Conservation (phyloP, 2,888 invertebrate genomes). For the Globia sparganii region DNA sequence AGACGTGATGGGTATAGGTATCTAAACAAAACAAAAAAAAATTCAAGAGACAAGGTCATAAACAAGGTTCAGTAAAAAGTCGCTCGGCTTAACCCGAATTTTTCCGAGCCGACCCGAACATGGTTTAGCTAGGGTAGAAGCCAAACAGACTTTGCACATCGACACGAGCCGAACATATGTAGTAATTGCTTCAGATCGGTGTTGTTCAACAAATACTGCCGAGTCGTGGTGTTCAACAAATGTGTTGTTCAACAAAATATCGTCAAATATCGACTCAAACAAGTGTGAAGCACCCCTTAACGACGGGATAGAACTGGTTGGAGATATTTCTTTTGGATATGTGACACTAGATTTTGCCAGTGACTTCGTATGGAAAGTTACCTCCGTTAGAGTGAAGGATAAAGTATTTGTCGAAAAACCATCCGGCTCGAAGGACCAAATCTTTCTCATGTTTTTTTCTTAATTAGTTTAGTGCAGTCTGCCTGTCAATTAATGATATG, state of each 20-base stretch:
- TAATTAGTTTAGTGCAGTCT: neutral
- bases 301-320: constrained; percentile 14
- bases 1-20: neutral
- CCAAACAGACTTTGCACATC: neutral
- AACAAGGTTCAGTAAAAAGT: no score
- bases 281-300: neutral
- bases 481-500: neutral
- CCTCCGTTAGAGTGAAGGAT: neutral
- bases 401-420: neutral
- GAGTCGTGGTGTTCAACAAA: neutral
- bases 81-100: neutral
- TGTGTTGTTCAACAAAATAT: neutral
- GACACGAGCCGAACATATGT: neutral
- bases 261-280: neutral
- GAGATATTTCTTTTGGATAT: constrained; percentile 17
- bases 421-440: constrained; percentile 28
- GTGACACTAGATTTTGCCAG: neutral
- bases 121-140: neutral
- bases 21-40: neutral
- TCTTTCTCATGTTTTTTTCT: neutral
- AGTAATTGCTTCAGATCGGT: neutral
- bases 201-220: neutral
- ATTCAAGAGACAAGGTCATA: neutral
- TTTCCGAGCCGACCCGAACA: neutral
- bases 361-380: neutral